phyloP scores from a whole-genome alignment of 2,797 vertebrate species.

The Alca torda region DNA sequence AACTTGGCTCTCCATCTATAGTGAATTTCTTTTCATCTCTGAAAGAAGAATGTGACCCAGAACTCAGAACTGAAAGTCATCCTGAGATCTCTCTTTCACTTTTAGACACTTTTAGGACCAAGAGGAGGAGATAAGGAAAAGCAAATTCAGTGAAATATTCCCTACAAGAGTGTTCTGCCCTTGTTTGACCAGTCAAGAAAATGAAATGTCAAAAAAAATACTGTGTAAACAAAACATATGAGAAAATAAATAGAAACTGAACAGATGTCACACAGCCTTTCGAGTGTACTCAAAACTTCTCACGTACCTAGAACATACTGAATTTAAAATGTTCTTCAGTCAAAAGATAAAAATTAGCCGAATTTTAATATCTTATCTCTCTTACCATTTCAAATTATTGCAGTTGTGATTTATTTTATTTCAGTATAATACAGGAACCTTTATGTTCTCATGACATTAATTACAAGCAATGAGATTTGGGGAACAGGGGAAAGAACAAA shows the following conservation, averaged over 20 bases:
- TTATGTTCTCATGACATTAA: not conserved
- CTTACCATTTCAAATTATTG: not conserved
- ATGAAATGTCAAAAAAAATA: not conserved
- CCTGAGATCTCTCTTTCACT: not conserved
- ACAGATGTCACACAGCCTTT: not conserved
- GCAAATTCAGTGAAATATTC: not conserved
- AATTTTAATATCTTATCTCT: not conserved
- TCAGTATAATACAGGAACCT: not conserved
- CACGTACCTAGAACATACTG: not conserved
- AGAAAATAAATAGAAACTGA: not conserved
- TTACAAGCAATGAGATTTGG: not conserved
- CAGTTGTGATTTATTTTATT: not conserved
- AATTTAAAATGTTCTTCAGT: not conserved
- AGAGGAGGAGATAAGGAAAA: not conserved
- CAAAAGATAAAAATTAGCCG: not conserved
- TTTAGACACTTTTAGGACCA: not conserved
- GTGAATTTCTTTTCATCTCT: not conserved
- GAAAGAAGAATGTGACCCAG: not conserved
- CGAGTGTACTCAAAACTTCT: not conserved
- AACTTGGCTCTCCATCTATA: not conserved
- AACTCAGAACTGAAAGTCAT: not conserved
- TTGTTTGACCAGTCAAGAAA: not conserved
- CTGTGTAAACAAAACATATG: rapidly evolving
- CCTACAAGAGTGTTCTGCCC: not conserved
- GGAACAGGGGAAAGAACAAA: not conserved